These are phyloP conservation scores for Zoanthus sansibaricus DNA, from an alignment of 92 coral and sea anemone genomes.

Conservation along the genomic window DNA sequence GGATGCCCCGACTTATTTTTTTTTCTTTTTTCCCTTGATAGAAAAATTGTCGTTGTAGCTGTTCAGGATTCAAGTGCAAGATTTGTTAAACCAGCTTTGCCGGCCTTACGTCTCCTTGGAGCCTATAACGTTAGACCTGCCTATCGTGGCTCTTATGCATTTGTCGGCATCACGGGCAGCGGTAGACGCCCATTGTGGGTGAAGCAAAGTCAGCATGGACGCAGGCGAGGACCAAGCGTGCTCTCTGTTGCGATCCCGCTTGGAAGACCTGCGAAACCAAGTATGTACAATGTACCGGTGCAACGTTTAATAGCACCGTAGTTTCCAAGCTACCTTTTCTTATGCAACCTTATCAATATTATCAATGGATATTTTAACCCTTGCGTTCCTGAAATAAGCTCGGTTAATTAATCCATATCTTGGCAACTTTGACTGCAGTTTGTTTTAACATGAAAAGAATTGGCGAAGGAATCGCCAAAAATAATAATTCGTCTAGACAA, in stretches of 20 bases:
- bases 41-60: slow-evolving; percentile 58
- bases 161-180: slow-evolving; percentile 42
- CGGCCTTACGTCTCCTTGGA: slow-evolving; percentile 30
- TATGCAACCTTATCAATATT: no score
- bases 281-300: background rate
- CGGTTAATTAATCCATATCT: no score
- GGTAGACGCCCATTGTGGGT: slow-evolving; percentile 43
- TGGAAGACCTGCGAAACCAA: background rate
- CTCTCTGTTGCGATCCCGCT: slow-evolving; percentile 29
- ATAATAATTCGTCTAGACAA: no score
- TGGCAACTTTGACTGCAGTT: no score
- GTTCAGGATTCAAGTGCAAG: slow-evolving; percentile 50
- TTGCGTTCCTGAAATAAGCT: no score
- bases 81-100: slow-evolving; percentile 30
- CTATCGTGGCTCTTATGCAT: slow-evolving; percentile 51
- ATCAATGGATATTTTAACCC: no score
- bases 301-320: background rate
- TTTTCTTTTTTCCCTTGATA: background rate
- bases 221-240: slow-evolving; percentile 23
- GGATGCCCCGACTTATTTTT: no score
- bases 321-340: no score
- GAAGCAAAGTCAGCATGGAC: slow-evolving; percentile 38
- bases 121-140: slow-evolving; percentile 16
- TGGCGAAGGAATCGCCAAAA: no score
- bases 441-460: no score